These are phyloP conservation scores for Cheumatopsyche charites DNA, from an alignment of 1,140 invertebrate genomes.

Conservation along the genomic window DNA sequence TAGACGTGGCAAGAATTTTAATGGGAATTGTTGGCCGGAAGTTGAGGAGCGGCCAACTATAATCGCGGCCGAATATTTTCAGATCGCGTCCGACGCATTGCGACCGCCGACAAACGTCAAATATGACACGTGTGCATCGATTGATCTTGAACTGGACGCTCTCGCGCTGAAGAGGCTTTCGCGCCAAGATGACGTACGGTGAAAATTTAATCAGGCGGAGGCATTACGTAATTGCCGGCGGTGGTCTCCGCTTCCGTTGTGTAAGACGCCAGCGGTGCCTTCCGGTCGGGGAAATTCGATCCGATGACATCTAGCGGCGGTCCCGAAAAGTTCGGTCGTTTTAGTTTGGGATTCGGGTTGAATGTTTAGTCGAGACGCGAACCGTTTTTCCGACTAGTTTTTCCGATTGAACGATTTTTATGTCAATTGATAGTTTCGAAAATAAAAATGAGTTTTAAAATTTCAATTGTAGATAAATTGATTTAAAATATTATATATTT, in stretches of 20 bases:
- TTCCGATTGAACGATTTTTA: too few species aligned
- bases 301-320: constrained; percentile 12
- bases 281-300: not conserved
- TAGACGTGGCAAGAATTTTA: constrained; percentile 41
- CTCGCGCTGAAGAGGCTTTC: not conserved
- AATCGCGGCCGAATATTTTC: constrained; percentile 23
- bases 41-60: constrained; percentile 16
- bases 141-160: not conserved
- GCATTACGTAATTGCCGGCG: constrained; percentile 27
- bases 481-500: too few species aligned
- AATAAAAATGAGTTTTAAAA: too few species aligned
- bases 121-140: not conserved
- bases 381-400: too few species aligned
- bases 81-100: not conserved
- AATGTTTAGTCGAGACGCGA: not conserved
- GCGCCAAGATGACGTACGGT: constrained; percentile 12
- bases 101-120: not conserved
- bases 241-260: constrained; percentile 25
- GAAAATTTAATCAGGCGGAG: constrained; percentile 30
- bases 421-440: too few species aligned
- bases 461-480: too few species aligned
- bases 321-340: not conserved
- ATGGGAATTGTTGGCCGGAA: constrained; percentile 41
- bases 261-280: constrained; percentile 4
- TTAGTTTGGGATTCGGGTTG: not conserved